Conservation (phyloP, 2,888 invertebrate species). For the Erebia palarica region DNA sequence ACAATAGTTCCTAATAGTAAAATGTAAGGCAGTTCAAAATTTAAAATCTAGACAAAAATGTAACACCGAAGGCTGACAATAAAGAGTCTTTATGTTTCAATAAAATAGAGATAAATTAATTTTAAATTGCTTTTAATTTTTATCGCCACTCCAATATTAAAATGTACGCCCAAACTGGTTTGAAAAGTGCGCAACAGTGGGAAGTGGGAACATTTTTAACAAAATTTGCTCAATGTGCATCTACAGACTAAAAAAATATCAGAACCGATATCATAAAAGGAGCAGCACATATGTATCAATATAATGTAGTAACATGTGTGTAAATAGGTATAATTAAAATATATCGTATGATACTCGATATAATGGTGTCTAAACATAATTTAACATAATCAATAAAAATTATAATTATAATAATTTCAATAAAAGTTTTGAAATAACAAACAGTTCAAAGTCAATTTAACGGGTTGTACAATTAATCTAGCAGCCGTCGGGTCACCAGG, state of each 20-base stretch:
- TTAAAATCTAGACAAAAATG: neutral
- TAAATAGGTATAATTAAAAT: no score
- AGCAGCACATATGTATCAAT: no score
- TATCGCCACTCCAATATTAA: neutral
- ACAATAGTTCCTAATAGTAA: no score
- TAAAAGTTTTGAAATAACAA: neutral
- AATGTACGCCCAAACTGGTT: neutral
- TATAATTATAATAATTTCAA: neutral
- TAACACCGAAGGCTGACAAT: neutral
- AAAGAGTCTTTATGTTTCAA: neutral
- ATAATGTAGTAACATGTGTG: no score
- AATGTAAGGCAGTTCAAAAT: neutral
- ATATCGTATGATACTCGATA: no score
- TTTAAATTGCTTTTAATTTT: neutral
- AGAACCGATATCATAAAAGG: no score
- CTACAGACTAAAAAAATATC: no score
- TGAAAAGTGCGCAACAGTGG: neutral
- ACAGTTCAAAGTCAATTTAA: slow-evolving; percentile 13
- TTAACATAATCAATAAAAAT: neutral
- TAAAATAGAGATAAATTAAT: slow-evolving; percentile 2
- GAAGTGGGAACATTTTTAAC: no score
- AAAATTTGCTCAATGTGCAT: no score
- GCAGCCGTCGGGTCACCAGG: slow-evolving; percentile 13
- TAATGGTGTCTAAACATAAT: no score
- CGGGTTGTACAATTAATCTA: slow-evolving; percentile 11